Evolutionary conservation across 2,113 vertebrate genomes (phyloP), one percentile per base, ranked within the genome.

Genomic region (Entelurus aequoreus): DNA sequence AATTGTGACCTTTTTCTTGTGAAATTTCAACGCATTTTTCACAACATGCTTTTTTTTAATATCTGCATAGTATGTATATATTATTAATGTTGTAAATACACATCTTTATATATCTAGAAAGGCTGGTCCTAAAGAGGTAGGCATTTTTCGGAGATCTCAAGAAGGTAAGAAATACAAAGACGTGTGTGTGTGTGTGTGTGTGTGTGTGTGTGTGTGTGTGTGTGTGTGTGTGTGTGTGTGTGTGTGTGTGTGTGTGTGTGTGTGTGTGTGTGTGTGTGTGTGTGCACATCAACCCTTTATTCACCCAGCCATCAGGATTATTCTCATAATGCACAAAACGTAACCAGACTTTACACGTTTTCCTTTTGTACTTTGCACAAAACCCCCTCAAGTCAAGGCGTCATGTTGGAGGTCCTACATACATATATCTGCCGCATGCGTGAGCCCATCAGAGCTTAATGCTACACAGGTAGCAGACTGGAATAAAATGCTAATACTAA

Each of bases 401-500:
- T 5, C 62, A 72, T 74, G 70, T 82, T 80, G 66, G 65, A 78
- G 68, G 64, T 59, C 63, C 68, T n/a, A 57, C 77, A 67, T n/a
- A n/a, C n/a, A n/a, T n/a, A n/a, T n/a, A n/a, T n/a, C n/a, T n/a
- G n/a, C n/a, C n/a, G n/a, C n/a, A n/a, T n/a, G n/a, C n/a, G n/a
- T 74, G 64, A 81, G 66, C 64, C 68, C 79, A 83, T 84, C 78
- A 78, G 80, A 82, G 81, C 74, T 70, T 83, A 80, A 72, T 77
- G 63, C 72, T 59, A 77, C 64, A 81, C 80, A 84, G 84, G 77
- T 83, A 83, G 69, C 60, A 74, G 66, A 78, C 74, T 68, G 62
- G 77, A 78, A 76, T 66, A 66, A 85, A 83, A 87, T 84, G 83
- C 77, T 86, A 83, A 88, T 79, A 70, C 78, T 77, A 72, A 88